Percentiles rank a stretch among this genome's conserved stretches.
phyloP scores from a whole-genome alignment of 2,113 vertebrate species.

The Lucifuga dentata region DNA sequence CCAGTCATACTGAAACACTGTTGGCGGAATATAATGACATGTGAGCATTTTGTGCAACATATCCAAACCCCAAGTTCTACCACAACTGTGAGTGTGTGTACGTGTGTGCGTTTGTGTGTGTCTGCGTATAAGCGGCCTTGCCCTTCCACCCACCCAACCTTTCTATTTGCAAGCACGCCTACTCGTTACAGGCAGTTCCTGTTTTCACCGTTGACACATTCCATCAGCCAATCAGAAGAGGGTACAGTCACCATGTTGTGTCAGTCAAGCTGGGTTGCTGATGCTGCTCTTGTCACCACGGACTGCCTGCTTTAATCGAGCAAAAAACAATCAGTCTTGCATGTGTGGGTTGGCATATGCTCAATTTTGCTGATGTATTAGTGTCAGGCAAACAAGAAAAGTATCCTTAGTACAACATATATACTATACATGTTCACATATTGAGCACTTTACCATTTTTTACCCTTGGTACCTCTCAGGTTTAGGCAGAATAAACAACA shows the following conservation, averaged over 20 bases:
- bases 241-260: constrained; percentile 65
- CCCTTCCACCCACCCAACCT: constrained; percentile 76
- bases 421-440: constrained; percentile 1
- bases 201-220: constrained; percentile 82
- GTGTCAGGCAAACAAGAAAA: neutral
- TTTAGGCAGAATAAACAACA: constrained; percentile 20
- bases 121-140: constrained; percentile 36
- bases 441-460: neutral
- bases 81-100: constrained; percentile 47
- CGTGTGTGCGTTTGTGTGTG: constrained; percentile 36
- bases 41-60: constrained; percentile 72
- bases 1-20: constrained; percentile 78
- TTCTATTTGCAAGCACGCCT: constrained; percentile 80
- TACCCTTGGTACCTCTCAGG: neutral
- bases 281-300: constrained; percentile 75
- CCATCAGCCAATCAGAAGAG: constrained; percentile 76
- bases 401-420: no score
- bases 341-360: constrained; percentile 23
- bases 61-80: constrained; percentile 60
- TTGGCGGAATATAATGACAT: constrained; percentile 79
- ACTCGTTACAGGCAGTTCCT: constrained; percentile 83
- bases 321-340: constrained; percentile 33
- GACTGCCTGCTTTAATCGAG: constrained; percentile 69
- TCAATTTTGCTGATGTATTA: neutral
- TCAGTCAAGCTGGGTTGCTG: constrained; percentile 69